A percentile compares a stretch with the other conserved stretches of the same genome.
These are phyloP conservation scores for Enhydra lutris DNA, from an alignment of 2,113 vertebrate species.

Conservation along the genomic window DNA sequence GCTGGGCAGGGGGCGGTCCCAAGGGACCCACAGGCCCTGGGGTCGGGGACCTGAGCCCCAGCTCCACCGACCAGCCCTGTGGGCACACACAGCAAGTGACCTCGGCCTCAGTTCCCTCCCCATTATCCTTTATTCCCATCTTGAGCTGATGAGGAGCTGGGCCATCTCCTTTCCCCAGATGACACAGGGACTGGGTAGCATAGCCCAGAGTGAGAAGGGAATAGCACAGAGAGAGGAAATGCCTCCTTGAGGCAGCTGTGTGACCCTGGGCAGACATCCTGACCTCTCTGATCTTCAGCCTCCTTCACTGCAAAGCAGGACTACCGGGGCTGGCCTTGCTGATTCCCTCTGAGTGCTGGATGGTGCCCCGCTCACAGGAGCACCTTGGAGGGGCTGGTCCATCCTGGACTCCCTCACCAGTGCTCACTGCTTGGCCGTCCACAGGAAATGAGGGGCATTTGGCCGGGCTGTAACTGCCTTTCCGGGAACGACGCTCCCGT, in stretches of 20 bases:
- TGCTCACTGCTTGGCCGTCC: background rate
- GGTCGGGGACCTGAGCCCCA: background rate
- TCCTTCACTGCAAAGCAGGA: no score
- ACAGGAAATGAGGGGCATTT: conserved; percentile 25
- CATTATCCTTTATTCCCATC: rapidly evolving
- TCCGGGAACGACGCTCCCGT: background rate
- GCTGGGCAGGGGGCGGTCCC: no score
- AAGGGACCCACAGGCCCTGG: background rate
- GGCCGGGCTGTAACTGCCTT: background rate
- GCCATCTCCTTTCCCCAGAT: background rate
- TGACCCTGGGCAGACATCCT: background rate
- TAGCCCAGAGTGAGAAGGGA: background rate
- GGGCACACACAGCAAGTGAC: rapidly evolving
- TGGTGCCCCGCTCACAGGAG: rapidly evolving
- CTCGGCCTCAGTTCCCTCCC: background rate
- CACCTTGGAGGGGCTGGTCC: rapidly evolving
- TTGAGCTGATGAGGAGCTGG: rapidly evolving
- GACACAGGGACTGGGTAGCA: no score
- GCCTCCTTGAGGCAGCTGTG: background rate
- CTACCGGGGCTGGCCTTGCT: rapidly evolving
- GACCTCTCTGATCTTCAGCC: background rate
- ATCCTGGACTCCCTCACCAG: background rate
- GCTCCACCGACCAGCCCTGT: background rate
- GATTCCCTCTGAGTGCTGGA: rapidly evolving
- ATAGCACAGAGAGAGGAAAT: rapidly evolving